A percentile compares a stretch with the other conserved stretches of the same genome.
Evolutionary conservation across 2,888 invertebrate genomes (phyloP).

Genomic region (Azorinus chamasolen): DNA sequence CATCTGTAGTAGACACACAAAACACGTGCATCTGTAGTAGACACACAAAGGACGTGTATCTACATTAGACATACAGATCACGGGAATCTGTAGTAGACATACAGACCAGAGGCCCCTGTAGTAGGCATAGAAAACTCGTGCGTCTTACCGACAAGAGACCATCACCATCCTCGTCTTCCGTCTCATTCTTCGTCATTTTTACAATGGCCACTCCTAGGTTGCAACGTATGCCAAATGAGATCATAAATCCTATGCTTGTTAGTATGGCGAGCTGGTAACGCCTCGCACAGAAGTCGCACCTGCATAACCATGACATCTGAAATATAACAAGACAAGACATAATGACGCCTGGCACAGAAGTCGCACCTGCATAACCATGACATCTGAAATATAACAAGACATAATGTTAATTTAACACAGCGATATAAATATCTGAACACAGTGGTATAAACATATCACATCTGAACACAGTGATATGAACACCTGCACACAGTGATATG

Average conservation of each 20-base stretch:
- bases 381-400: constrained; percentile 38
- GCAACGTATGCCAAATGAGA: constrained; percentile 95
- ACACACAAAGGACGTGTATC: no score
- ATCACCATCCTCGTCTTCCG: constrained; percentile 64
- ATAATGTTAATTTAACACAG: no score
- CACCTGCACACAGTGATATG: no score
- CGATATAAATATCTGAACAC: background rate
- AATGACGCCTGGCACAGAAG: constrained; percentile 79
- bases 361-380: constrained; percentile 63
- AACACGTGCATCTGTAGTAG: no score
- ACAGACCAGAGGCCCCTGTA: no score
- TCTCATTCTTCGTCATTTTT: constrained; percentile 88
- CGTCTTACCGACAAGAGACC: constrained; percentile 59
- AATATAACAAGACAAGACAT: constrained; percentile 19
- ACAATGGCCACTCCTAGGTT: constrained; percentile 99
- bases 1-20: no score
- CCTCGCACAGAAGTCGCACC: constrained; percentile 75
- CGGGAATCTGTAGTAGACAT: no score
- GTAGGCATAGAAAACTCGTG: no score
- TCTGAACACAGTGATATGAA: no score
- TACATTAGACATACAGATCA: no score
- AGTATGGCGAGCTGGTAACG: constrained; percentile 86
- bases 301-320: constrained; percentile 48
- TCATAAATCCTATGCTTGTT: constrained; percentile 87
- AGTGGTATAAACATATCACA: background rate